These are phyloP conservation scores for Hartigia nigra DNA, from an alignment of 2,888 invertebrate genomes.

Conservation along the genomic window DNA sequence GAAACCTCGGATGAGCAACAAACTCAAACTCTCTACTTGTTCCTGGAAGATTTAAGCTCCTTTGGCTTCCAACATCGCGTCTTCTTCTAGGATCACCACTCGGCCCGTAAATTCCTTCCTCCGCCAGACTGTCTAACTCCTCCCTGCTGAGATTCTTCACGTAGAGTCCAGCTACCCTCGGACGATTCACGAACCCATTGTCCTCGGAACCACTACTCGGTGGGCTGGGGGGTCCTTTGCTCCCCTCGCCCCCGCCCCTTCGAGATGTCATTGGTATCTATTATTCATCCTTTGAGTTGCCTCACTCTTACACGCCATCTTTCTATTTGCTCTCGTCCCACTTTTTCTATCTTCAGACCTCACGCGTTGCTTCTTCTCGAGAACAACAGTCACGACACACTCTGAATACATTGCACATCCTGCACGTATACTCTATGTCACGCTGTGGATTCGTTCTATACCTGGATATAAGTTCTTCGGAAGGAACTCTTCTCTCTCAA, in stretches of 20 bases:
- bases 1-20: conserved; percentile 22
- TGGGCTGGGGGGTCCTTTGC: conserved; percentile 58
- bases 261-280: conserved; percentile 60
- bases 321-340: neutral
- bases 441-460: neutral
- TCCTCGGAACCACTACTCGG: conserved; percentile 61
- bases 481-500: neutral
- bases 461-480: neutral
- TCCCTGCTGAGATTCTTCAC: conserved; percentile 52
- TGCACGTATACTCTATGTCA: neutral
- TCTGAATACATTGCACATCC: neutral
- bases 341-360: neutral
- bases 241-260: conserved; percentile 60
- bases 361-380: neutral
- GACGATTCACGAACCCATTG: conserved; percentile 55
- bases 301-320: conserved; percentile 1
- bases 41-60: conserved; percentile 47
- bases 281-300: conserved; percentile 27
- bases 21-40: conserved; percentile 31
- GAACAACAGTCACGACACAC: neutral
- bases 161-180: conserved; percentile 53
- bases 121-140: conserved; percentile 49
- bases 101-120: conserved; percentile 50
- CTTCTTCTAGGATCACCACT: conserved; percentile 42
- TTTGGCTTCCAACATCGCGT: conserved; percentile 42